Evolutionary conservation across 2,888 invertebrate genomes (phyloP), one percentile per base, ranked within the genome.

Genomic region (Lycaena phlaeas): DNA sequence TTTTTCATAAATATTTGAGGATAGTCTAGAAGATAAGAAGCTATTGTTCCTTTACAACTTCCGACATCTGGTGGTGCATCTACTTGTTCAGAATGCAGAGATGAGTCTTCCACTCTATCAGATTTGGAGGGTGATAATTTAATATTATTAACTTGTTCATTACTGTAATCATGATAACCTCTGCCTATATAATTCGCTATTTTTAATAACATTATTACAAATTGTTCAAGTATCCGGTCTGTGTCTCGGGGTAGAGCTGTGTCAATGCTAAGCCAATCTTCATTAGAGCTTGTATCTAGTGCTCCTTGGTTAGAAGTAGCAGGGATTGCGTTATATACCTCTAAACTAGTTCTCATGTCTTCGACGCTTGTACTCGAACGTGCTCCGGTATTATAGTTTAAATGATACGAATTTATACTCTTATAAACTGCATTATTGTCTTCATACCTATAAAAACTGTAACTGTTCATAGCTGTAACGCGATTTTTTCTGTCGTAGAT

Each of bases 181-280:
- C 56, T 68, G 29, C 52, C 56, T 40, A 75, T 48, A 53, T 64
- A 75, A n/a, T 56, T 61, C 38, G 64, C 59, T 41, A 84, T 71
- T 44, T 73, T 60, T 42, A 84, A 51, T 49, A 78, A 52, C 82
- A 84, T 82, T 11, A 75, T 43, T 22, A 64, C 67, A 45, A 84
- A 74, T 52, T 84, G 84, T 56, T 84, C 84, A 38, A 77, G 49
- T 50, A 84, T 73, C 1, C 84, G 70, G 52, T 84, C 84, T 11
- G 67, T 57, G 46, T 72, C 71, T 3, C 79, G 69, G 25, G 81
- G 79, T 40, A 75, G 53, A 2, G 56, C 53, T 26, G 76, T 56
- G 55, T 82, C 79, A 47, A 54, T 70, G 1, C 66, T 68, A 42
- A 66, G 61, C 66, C 70, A 74, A 46, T 82, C 79, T 48, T 82